phyloP scores from a whole-genome alignment of 2,888 invertebrate species.

The Papilio elwesi region DNA sequence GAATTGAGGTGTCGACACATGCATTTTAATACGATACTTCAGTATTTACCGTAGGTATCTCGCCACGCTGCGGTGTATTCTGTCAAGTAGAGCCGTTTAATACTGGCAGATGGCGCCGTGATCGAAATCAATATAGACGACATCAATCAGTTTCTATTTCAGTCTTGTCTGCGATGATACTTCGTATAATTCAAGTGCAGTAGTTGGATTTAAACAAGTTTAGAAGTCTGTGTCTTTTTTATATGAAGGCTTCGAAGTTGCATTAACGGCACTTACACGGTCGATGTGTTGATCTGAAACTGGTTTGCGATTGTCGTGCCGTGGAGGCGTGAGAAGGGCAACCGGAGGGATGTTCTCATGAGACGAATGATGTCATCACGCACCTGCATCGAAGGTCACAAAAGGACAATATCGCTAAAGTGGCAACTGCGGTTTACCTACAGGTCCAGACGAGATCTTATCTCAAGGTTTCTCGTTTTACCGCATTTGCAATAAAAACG shows the following conservation, averaged over 20 bases:
- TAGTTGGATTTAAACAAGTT: slow-evolving; percentile 38
- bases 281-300: slow-evolving; percentile 64
- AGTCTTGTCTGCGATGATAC: not conserved
- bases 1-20: too few species aligned
- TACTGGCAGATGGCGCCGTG: not conserved
- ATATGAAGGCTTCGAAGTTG: slow-evolving; percentile 51
- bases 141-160: not conserved
- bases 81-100: not conserved
- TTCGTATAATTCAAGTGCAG: not conserved
- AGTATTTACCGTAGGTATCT: too few species aligned
- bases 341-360: slow-evolving; percentile 76
- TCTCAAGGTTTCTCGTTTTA: slow-evolving; percentile 47
- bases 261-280: slow-evolving; percentile 74
- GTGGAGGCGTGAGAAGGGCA: slow-evolving; percentile 81
- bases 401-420: slow-evolving; percentile 71
- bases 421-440: slow-evolving; percentile 70
- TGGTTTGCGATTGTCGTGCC: slow-evolving; percentile 71
- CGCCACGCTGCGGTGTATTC: not conserved
- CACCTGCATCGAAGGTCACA: slow-evolving; percentile 70
- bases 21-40: too few species aligned
- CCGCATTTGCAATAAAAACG: slow-evolving; percentile 31
- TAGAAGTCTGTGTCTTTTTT: slow-evolving; percentile 42
- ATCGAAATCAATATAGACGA: not conserved
- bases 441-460: slow-evolving; percentile 69
- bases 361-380: slow-evolving; percentile 70